Evolutionary conservation across 2,888 invertebrate species (phyloP), one percentile per base, ranked within the genome.

Genomic region (Carterocephalus palaemon): DNA sequence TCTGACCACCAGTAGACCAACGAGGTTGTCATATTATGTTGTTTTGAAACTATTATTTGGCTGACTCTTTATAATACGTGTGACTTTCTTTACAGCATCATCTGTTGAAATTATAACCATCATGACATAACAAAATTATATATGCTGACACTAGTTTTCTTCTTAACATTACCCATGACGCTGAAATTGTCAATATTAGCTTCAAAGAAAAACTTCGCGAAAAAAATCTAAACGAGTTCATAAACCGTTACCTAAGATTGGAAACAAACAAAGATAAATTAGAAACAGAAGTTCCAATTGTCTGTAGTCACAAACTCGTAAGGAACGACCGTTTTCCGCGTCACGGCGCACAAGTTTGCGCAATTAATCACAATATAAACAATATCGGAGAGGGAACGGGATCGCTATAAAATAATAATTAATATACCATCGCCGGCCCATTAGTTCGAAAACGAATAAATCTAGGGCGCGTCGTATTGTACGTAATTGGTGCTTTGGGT

Each of bases 341-440:
- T 45, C 43, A 45, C 47, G 32, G 22, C 24, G 34, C 34, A 48
- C 41, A 58, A 60, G 48, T 54, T 57, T 46, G 46, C 41, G 60
- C 60, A 64, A 69, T 71, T 67, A 70, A 73, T 70, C 69, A 67
- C 51, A 67, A 64, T 67, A 70, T 60, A 65, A 72, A 70, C 61
- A 64, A 63, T 66, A 69, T 68, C 60, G 64, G 53, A 48, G 48
- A 43, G 49, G 26, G 39, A 47, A 29, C 51, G 47, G 55, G 53
- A 54, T 47, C 47, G 53, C 58, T 63, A 60, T 68, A 64, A 67
- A 64, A 62, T 60, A 66, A 62, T 67, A 66, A 72, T 71, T 70
- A 70, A 64, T 68, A 65, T 55, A 58, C 67, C 60, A 69, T 67
- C 61, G 62, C 51, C 45, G 46, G 52, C 46, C 55, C 53, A 53